Percentiles rank a stretch among this genome's conserved stretches.
Conservation (phyloP, 2,888 invertebrate species). For the Meteorus cinctellus region DNA sequence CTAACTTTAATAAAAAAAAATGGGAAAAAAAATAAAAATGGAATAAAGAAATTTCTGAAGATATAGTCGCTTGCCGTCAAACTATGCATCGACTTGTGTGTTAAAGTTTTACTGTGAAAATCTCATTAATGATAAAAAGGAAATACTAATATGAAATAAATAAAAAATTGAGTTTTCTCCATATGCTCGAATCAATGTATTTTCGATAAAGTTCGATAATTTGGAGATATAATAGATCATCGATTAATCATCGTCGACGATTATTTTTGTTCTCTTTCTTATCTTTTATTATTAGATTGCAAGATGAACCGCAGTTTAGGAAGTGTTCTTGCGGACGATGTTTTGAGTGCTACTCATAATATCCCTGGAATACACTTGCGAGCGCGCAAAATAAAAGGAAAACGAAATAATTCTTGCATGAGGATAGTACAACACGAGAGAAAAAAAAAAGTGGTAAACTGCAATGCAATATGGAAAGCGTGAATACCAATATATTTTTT, state of each 20-base stretch:
- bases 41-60: constrained; percentile 23
- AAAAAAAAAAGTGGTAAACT: constrained; percentile 61
- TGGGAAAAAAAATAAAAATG: not conserved
- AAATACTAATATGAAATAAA: constrained; percentile 5
- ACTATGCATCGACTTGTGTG: constrained; percentile 28
- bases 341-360: not conserved
- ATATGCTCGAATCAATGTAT: constrained; percentile 14
- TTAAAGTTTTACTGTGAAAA: constrained; percentile 25
- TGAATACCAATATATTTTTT: constrained; percentile 72
- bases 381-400: constrained; percentile 40
- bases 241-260: constrained; percentile 6
- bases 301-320: not conserved
- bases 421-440: constrained; percentile 55
- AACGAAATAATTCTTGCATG: constrained; percentile 50
- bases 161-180: constrained; percentile 11
- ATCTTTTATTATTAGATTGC: not conserved
- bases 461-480: constrained; percentile 69
- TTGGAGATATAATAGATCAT: constrained; percentile 5
- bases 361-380: not conserved
- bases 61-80: constrained; percentile 27
- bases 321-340: not conserved
- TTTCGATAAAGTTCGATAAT: constrained; percentile 13
- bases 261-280: constrained; percentile 9
- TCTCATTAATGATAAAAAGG: constrained; percentile 16
- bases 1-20: constrained; percentile 12